Evolutionary conservation across 2,888 invertebrate genomes (phyloP).

Genomic region (Pecten maximus): DNA sequence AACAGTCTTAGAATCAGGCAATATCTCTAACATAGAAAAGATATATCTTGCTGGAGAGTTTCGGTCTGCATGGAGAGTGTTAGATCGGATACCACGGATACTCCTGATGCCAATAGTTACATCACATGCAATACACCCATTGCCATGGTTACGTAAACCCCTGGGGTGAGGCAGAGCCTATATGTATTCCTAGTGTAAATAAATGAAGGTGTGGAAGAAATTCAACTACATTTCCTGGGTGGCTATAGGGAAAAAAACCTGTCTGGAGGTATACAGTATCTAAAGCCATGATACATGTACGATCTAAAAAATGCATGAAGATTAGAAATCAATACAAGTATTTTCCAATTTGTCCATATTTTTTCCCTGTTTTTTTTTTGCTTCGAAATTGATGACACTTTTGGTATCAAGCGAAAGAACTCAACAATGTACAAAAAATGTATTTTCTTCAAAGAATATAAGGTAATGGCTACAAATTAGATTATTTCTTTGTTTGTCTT

Average conservation of each 20-base stretch:
- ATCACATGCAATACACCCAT: conserved; percentile 32
- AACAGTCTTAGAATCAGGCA: background rate
- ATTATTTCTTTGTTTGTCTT: background rate
- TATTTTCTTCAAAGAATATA: no score
- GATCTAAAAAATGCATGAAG: background rate
- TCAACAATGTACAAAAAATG: background rate
- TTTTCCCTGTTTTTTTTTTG: background rate
- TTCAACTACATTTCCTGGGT: background rate
- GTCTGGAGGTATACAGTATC: background rate
- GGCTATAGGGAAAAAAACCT: background rate
- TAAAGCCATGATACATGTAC: background rate
- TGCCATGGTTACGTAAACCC: conserved; percentile 5
- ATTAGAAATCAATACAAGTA: background rate
- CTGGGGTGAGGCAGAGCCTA: conserved; percentile 17
- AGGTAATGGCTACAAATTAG: background rate
- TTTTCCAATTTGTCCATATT: background rate
- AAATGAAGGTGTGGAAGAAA: background rate
- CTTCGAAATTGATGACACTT: background rate
- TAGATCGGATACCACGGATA: background rate
- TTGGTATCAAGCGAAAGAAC: background rate
- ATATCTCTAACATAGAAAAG: background rate
- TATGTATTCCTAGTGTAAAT: background rate
- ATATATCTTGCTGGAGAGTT: background rate
- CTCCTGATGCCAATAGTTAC: conserved; percentile 19
- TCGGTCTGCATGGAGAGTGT: background rate